phyloP scores from a whole-genome alignment of 2,113 vertebrate genomes.

The Ptychochromis oligacanthus region DNA sequence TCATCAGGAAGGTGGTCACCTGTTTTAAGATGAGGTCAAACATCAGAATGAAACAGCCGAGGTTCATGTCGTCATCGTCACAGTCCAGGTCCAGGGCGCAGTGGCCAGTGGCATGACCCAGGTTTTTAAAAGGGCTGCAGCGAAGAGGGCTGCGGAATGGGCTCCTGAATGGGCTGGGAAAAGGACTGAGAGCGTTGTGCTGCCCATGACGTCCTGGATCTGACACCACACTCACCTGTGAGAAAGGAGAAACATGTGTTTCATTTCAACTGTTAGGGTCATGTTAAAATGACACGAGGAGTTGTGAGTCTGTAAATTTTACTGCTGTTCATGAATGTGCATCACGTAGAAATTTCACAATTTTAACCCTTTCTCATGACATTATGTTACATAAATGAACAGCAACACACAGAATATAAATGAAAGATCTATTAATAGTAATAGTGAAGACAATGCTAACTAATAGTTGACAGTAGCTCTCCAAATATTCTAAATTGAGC shows the following conservation, averaged over 20 bases:
- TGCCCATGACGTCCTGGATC: slow-evolving; percentile 93
- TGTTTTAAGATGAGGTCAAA: slow-evolving; percentile 98
- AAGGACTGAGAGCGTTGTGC: slow-evolving; percentile 92
- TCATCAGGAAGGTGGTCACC: slow-evolving; percentile 75
- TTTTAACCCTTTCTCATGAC: background rate
- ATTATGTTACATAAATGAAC: background rate
- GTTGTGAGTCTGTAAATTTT: slow-evolving; percentile 8
- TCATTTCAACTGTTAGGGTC: background rate
- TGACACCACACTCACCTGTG: slow-evolving; percentile 93
- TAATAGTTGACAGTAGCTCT: background rate
- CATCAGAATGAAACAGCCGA: slow-evolving; percentile 99
- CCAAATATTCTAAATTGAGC: background rate
- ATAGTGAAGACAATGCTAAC: background rate
- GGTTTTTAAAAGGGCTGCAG: slow-evolving; percentile 95
- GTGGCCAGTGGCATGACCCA: slow-evolving; percentile 87
- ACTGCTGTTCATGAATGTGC: background rate
- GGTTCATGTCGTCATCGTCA: slow-evolving; percentile 98
- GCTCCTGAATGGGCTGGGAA: slow-evolving; percentile 97
- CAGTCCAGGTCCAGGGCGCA: slow-evolving; percentile 93
- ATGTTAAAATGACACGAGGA: background rate
- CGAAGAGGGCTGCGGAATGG: slow-evolving; percentile 91
- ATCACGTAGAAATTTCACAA: no score
- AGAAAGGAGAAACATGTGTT: slow-evolving; percentile 13
- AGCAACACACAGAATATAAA: background rate
- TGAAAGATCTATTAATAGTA: background rate